Percentiles rank a stretch among this genome's conserved stretches.
Evolutionary conservation across 1,140 invertebrate species (phyloP).

Genomic region (Cephus cinctus): DNA sequence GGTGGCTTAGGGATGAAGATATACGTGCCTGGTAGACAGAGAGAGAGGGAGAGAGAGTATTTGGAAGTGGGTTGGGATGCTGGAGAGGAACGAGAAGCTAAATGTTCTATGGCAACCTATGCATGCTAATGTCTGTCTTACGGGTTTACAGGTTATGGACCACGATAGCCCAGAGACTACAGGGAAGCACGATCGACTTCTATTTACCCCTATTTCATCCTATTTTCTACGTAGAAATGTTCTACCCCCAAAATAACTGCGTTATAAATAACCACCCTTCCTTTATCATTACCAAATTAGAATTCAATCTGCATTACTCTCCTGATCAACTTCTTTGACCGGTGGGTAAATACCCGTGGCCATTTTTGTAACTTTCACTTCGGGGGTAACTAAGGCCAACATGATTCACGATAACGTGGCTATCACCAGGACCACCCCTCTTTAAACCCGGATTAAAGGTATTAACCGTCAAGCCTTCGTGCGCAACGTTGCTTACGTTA

Average conservation of each 20-base stretch:
- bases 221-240: too few species aligned
- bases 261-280: too few species aligned
- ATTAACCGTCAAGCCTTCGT: conserved; percentile 34
- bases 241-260: too few species aligned
- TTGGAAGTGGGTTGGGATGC: neutral
- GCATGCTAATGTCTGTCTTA: conserved; percentile 48
- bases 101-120: conserved; percentile 44
- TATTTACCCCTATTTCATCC: too few species aligned
- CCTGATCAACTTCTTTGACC: too few species aligned
- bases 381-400: conserved; percentile 16
- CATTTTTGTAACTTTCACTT: conserved; percentile 1
- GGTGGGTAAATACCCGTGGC: neutral
- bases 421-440: too few species aligned
- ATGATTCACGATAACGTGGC: conserved; percentile 28
- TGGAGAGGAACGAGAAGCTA: conserved; percentile 29
- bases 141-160: conserved; percentile 23
- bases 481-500: conserved; percentile 25
- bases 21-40: neutral
- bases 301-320: too few species aligned
- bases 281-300: too few species aligned
- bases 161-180: too few species aligned
- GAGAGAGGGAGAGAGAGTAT: conserved; percentile 13
- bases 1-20: neutral
- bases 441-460: conserved; percentile 33
- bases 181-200: too few species aligned